phyloP scores from a whole-genome alignment of 1,140 invertebrate genomes.

The fruit fly (Drosophila melanogaster) region Release_6_plus_ISO1_MT NT_033779.5:166501-167000 shows the following conservation, averaged over 20 bases:
- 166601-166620: conserved; percentile 56
- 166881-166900: conserved; percentile 59
- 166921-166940: conserved; percentile 54
- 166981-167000: conserved; percentile 58
- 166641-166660: conserved; percentile 67
- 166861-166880: conserved; percentile 68
- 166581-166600: conserved; percentile 67
- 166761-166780: conserved; percentile 23
- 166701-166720: conserved; percentile 59
- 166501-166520: conserved; percentile 61
- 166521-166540: conserved; percentile 53
- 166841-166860: conserved; percentile 25
- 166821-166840: conserved; percentile 6
- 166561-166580: conserved; percentile 70
- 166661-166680: conserved; percentile 56
- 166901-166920: conserved; percentile 9
- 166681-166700: conserved; percentile 44
- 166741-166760: conserved; percentile 56
- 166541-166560: conserved; percentile 61
- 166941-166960: conserved; percentile 71
- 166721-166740: conserved; percentile 77
- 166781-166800: conserved; percentile 14
- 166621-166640: conserved; percentile 77
- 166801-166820: conserved; percentile 25
- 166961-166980: conserved; percentile 80